Base-by-base conservation (phyloP, 2,113 vertebrate species). In the Seriola quinqueradiata region DNA sequence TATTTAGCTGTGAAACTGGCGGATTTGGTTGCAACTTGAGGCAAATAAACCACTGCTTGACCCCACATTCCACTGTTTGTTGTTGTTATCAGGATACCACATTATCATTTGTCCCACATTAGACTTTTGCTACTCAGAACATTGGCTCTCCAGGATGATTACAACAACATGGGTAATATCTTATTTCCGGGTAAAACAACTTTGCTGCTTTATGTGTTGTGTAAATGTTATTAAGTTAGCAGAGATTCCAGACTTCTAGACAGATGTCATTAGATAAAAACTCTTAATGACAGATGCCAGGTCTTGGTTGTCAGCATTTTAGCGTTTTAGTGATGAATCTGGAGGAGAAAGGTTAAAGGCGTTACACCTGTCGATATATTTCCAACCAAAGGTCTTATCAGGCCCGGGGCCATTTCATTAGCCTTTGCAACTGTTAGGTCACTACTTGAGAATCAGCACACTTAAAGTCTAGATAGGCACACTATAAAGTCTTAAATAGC, bases 321-420 rank as follows among this genome's bases (percentile, higher is more conserved):
- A 28, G 60, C 23, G 11, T 77, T 79, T 10, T 11, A 0, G 28
- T 70, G 77, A 81, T 92, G 79, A 69, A 82, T 88, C 54, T 25
- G 23, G 28, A 67, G 65, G 75, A 77, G 90, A 92, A 92, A 92
- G 89, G 91, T 89, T 87, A 86, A 79, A 61, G 44, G 81, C 54
- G 64, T 77, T 87, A 83, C 8, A 57, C 63, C 42, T 64, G 87
- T 87, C 81, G 3, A 86, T 82, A 64, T 70, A 80, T 72, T 79
- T 86, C 79, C 52, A 71, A 76, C 68, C 73, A 90, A 89, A 93
- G 90, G 89, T 91, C 85, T 73, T 8, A n/a, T 50, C 65, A 66
- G 59, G 63, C 91, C 75, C 57, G n/a, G n/a, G 70, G 89, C 78
- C 61, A 86, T 85, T 75, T 77, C 78, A 67, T 85, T 73, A 75